Evolutionary conservation across 1,140 invertebrate genomes (phyloP), one percentile per base, ranked within the genome.

Genomic region (Tyrophagus putrescentiae): DNA sequence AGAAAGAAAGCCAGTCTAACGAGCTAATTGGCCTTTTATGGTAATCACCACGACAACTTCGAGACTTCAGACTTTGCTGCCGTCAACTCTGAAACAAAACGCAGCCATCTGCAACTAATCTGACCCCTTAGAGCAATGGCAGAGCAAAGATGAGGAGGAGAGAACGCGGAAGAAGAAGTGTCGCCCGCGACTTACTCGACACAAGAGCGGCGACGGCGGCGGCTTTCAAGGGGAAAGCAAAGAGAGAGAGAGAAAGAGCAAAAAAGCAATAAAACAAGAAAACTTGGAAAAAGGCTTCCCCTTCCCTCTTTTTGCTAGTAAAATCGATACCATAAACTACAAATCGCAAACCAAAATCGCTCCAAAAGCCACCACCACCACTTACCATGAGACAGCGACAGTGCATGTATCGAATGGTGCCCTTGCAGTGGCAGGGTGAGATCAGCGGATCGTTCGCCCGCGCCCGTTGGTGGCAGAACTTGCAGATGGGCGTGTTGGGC

Each of bases 321-420:
- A 39, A 39, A 13, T 39, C 13, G 36, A 13, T 13, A 39, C n/a
- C 13, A 39, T 39, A 13, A n/a, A 39, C 36, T 39, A 39, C 13
- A 39, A 39, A 39, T 39, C 13, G 13, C 13, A 39, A 13, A 13
- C n/a, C 13, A n/a, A 13, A 13, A n/a, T 39, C 36, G 13, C n/a
- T 18, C 4, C 57, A 62, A 50, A 50, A 32, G 21, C 31, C 32
- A 50, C 11, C n/a, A 29, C 13, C 1, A 33, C 48, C 25, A 65
- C 69, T 66, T 69, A 78, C 77, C 75, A 76, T 72, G 29, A 78
- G 66, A 67, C 77, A 78, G 23, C 68, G 68, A 58, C 71, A 72
- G 65, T 79, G 77, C 33, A 79, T 76, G 67, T 71, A 77, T 64
- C 73, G 70, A 64, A 78, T 71, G 5, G 75, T 76, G 9, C 77